Evolutionary conservation across 2,888 invertebrate genomes (phyloP), one percentile per base, ranked within the genome.

Genomic region (Rugalucina vietnamica): DNA sequence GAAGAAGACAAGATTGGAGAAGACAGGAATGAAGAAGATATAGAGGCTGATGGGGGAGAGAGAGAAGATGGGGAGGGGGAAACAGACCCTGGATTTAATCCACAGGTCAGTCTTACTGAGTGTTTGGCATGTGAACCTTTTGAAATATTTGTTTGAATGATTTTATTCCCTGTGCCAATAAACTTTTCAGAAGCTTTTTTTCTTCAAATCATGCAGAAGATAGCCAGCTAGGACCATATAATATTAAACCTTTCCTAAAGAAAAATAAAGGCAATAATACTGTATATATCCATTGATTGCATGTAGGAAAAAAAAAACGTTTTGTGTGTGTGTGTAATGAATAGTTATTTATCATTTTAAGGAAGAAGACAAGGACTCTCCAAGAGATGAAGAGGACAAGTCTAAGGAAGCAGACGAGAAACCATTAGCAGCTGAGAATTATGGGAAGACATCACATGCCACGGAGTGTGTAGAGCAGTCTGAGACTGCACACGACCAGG

Each of bases 351-450:
- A 65, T 65, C 29, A n/a, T n/a, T 34, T 43, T 2, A 4, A 81
- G 65, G 65, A 73, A 34, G 85, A 86, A 27, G 78, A 80, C 21
- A 71, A 79, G 29, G 54, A 75, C 8, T 83, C 71, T 37, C 76
- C 86, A 60, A 70, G 84, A 34, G 87, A 88, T 21, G 86, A 96
- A 37, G 97, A 95, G 89, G 96, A 96, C 93, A 96, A 95, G 10
- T 96, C 96, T 95, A 65, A 65, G 29, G 18, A 85, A 71, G 84
- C 86, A 37, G 82, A 87, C n/a, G 91, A 91, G 50, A 85, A 80
- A 29, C 54, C 85, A 37, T 88, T 91, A 79, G 85, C 82, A 60
- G 88, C 89, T 24, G 91, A 92, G 84, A 81, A 88, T 80, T 82
- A 90, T 74, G 92, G 91, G 82, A 90, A 91, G 85, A 92, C 92